Evolutionary conservation across 2,113 vertebrate genomes (phyloP).

Genomic region (Haemorhous mexicanus): DNA sequence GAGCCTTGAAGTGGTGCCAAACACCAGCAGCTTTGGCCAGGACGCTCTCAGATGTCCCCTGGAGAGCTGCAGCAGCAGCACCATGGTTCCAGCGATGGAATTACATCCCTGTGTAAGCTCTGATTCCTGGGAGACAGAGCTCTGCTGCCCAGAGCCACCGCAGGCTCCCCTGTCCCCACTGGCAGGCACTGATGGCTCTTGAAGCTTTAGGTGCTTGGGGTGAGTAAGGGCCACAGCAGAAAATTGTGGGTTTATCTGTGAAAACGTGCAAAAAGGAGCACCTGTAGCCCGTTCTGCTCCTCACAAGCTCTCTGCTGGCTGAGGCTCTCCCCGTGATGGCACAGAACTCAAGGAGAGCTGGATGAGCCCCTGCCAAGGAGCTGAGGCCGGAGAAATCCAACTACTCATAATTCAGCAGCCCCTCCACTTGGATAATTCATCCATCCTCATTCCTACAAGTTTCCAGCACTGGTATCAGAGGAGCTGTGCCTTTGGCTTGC

Average conservation of each 20-base stretch:
- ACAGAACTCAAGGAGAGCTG: background rate
- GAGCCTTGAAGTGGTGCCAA: background rate
- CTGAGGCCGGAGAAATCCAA: background rate
- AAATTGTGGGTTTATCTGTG: background rate
- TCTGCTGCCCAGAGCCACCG: background rate
- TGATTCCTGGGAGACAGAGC: background rate
- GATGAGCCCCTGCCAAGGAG: background rate
- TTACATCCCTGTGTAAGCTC: background rate
- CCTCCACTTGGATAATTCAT: background rate
- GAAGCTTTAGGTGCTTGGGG: background rate
- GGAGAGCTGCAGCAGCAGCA: background rate
- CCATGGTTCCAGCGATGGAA: background rate
- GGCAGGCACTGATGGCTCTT: background rate
- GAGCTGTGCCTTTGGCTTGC: background rate
- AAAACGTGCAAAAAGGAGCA: background rate
- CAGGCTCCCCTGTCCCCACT: accelerated
- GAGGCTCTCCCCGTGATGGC: background rate
- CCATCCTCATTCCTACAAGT: background rate
- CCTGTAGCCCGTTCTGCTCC: background rate
- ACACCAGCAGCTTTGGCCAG: background rate
- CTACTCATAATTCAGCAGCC: background rate
- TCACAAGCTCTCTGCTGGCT: background rate
- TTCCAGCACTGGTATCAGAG: background rate
- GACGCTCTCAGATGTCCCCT: background rate
- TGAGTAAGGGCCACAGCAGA: background rate